Evolutionary conservation across 2,888 invertebrate species (phyloP), one percentile per base, ranked within the genome.

Genomic region (Acrobasis consociella): DNA sequence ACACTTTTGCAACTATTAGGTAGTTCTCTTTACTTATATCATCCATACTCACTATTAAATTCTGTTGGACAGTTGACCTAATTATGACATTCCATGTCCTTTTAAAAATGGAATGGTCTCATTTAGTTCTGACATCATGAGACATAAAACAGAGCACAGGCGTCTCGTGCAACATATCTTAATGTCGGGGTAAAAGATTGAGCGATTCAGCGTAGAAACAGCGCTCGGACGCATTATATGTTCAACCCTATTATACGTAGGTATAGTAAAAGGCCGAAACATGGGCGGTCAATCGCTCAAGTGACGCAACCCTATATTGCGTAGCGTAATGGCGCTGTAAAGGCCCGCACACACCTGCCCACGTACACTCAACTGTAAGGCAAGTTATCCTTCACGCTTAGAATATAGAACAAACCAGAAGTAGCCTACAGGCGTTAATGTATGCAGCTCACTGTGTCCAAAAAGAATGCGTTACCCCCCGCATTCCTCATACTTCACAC

Each of bases 211-310:
- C 59, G 38, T 51, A 60, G 52, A 52, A 60, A 60, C 38, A 50
- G n/a, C 42, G 60, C 51, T 60, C 51, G 17, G 42, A 52, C 39
- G 51, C 60, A 60, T 60, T 60, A 60, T 51, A 60, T 61, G 61
- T 53, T 53, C 61, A 55, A 55, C 52, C 49, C 53, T 61, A 55
- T 55, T 53, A 31, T 53, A 59, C 38, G 50, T 60, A 60, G 17
- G 42, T 53, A 46, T 46, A 61, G 53, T 37, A 61, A 61, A 61
- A 61, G 53, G 52, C 53, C 53, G 49, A 61, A 61, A 72, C 76
- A 74, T 73, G 73, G 72, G 73, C 75, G 79, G 84, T 77, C 82
- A 84, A 85, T 85, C 82, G 80, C 80, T 85, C 81, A 83, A 80
- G 78, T 81, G 80, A 73, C 53, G 46, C 53, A 49, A 46, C 53